Base-by-base conservation (phyloP, 2,797 vertebrate species). In the Argentina silus region DNA sequence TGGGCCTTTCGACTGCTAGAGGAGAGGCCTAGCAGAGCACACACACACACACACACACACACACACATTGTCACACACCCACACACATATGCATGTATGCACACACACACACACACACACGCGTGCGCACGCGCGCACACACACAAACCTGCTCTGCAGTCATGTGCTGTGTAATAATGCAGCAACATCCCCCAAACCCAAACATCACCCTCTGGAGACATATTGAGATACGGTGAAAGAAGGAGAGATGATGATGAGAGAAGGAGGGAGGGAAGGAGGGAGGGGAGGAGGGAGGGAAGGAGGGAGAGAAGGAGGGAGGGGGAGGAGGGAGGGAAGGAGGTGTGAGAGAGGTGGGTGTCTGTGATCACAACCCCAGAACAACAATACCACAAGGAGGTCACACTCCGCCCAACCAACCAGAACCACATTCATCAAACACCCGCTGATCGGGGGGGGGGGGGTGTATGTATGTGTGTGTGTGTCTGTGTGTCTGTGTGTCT, bases 341-440 rank as follows among this genome's bases (percentile, higher is more conserved):
- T 0, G 6, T 14, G 5, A 48, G 2, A 53, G n/a, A 53, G 56
- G 27, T 36, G 27, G 19, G 3, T 27, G 19, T 23, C 19, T 59
- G 10, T 59, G 27, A 27, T 23, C 56, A 6, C 17, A 59, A 59
- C 56, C 56, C 56, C 56, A 59, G 56, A 59, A 14, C 56, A 12
- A 27, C 56, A 59, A 59, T 17, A 14, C 0, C 56, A 14, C 0
- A 53, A 12, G 4, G 56, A 59, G 21, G 56, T 23, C 21, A 27
- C 56, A 27, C 1, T 6, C 11, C 19, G 17, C 56, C 9, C 21
- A 4, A 9, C 17, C 56, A 59, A 10, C 56, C 11, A 59, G 10
- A 6, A 21, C 56, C 17, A 23, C 19, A 59, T 21, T 59, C 56
- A 23, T 59, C 56, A 27, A 19, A 27, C 67, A 77, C 63, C 36